Conservation (phyloP, 2,797 vertebrate genomes). For the Poeciliopsis paucimaculata region DNA sequence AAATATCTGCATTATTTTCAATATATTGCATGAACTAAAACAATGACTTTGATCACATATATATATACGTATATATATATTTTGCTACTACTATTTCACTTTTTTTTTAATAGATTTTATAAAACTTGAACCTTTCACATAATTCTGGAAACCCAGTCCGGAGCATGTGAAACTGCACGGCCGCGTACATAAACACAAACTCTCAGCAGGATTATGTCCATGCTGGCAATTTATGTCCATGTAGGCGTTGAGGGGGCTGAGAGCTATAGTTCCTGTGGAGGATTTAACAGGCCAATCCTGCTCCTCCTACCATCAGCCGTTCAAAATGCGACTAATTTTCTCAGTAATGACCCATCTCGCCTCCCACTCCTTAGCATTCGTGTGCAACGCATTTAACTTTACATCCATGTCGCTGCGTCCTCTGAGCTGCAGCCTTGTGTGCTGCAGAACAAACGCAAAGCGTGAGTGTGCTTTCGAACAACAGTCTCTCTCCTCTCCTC, state of each 20-base stretch:
- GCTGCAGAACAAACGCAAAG: conserved; percentile 56
- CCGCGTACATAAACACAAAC: background rate
- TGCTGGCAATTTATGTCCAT: conserved; percentile 23
- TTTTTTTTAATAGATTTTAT: background rate
- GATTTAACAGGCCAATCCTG: conserved; percentile 45
- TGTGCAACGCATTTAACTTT: conserved; percentile 11
- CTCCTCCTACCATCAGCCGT: conserved; percentile 41
- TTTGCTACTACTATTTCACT: background rate
- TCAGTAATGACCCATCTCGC: conserved; percentile 27
- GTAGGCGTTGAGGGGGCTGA: conserved; percentile 7
- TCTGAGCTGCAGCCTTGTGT: conserved; percentile 39
- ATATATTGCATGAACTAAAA: background rate
- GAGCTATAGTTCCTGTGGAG: conserved; percentile 23
- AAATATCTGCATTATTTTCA: background rate
- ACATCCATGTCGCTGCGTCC: conserved; percentile 17
- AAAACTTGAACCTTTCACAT: background rate
- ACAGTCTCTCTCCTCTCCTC: conserved; percentile 70
- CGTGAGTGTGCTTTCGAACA: conserved; percentile 64
- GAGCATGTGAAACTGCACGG: background rate
- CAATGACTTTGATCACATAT: background rate
- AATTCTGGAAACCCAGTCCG: no score
- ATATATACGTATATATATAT: no score
- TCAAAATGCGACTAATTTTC: conserved; percentile 41
- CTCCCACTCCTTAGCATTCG: conserved; percentile 35
- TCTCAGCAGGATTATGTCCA: conserved; percentile 3